Percentiles rank a stretch among this genome's conserved stretches.
Evolutionary conservation across 53 echinoderm and acorn worm species (phyloP).

Genomic region (Mesocentrotus franciscanus): DNA sequence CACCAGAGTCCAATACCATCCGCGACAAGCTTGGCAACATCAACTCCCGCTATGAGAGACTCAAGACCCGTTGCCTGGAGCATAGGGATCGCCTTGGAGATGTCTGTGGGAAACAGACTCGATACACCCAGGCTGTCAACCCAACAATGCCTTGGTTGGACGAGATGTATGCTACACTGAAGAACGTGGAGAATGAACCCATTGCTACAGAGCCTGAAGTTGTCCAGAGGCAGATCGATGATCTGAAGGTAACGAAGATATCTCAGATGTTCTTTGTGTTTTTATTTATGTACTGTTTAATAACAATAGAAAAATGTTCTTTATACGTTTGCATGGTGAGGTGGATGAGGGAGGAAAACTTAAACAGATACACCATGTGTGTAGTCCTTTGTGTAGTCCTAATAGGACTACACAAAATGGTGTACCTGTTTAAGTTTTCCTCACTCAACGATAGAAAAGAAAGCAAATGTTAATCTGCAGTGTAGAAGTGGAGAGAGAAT

Average conservation of each 20-base stretch:
- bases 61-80: slow-evolving; percentile 82
- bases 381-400: too few species aligned
- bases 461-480: neutral
- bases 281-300: neutral
- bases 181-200: slow-evolving; percentile 81
- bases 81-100: slow-evolving; percentile 86
- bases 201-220: slow-evolving; percentile 85
- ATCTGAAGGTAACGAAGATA: slow-evolving; percentile 78
- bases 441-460: too few species aligned
- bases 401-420: too few species aligned
- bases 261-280: neutral
- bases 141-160: slow-evolving; percentile 94
- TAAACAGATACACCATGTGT: too few species aligned
- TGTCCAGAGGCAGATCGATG: slow-evolving; percentile 92
- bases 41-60: slow-evolving; percentile 91
- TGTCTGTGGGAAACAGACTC: slow-evolving; percentile 78
- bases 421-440: too few species aligned
- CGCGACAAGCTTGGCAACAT: slow-evolving; percentile 90
- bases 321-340: too few species aligned
- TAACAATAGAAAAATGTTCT: too few species aligned
- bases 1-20: slow-evolving; percentile 86
- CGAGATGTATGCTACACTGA: slow-evolving; percentile 77
- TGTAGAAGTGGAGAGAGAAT: neutral
- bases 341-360: too few species aligned
- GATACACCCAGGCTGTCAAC: slow-evolving; percentile 69